Base-by-base conservation (phyloP, 2,113 vertebrate genomes). In the Heliornis fulica region DNA sequence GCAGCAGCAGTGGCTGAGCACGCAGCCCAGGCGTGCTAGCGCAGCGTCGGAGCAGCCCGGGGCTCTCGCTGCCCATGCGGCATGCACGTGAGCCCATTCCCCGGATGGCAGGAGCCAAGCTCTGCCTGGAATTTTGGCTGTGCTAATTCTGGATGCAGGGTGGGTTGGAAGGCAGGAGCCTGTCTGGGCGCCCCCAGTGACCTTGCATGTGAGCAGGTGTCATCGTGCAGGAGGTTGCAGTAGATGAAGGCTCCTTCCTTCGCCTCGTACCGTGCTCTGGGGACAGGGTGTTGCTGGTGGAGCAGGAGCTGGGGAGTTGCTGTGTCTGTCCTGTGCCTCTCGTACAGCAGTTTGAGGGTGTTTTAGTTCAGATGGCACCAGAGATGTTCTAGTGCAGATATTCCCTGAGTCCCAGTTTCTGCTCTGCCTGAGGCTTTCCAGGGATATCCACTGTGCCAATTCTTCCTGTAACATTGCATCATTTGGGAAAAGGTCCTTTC, bases 91-190 rank as follows among this genome's bases (percentile, higher is more conserved):
- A 88, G 71, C 75, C 54, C 48, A 1, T 65, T 78, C 72, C 89
- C 41, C 38, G 40, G 21, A 31, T 38, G 93, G 83, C 76, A 83
- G 71, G 15, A 64, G 53, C 61, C 64, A 11, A 54, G 86, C 94
- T 69, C 45, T 83, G 79, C 79, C 76, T 94, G 95, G 88, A 59
- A 94, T 94, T 97, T 90, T 15, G 1, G 63, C 68, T 41, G 86
- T 80, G 90, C 95, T 95, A 90, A 95, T 93, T 96, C 64, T 83
- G 89, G 94, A 68, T 1, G 3, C 3, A 8, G 68, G 56, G 50
- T 0, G 3, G 70, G 16, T 43, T 1, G 0, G 65, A 46, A 78
- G 77, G 64, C 4, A 0, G 8, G 86, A 85, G 48, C 66, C 43
- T 1, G 5, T n/a, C 70, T 71, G 46, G 57, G 69, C 0, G 2